A percentile compares a stretch with the other conserved stretches of the same genome.
phyloP scores from a whole-genome alignment of 2,113 vertebrate genomes.

The Vanacampus margaritifer region DNA sequence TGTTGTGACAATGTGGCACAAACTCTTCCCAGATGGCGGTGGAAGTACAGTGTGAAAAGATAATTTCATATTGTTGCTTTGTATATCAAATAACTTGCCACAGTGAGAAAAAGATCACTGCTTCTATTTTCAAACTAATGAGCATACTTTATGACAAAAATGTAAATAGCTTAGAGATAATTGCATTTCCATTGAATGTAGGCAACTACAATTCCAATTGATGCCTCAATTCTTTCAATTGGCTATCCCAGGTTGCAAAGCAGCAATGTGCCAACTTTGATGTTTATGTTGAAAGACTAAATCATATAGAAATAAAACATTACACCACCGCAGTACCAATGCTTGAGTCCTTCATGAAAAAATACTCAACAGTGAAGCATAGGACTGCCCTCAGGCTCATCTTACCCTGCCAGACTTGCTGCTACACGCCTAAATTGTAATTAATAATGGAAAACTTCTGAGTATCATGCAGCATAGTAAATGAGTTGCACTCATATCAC shows the following conservation, averaged over 20 bases:
- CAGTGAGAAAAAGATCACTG: constrained; percentile 33
- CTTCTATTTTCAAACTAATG: constrained; percentile 67
- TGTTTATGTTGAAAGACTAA: constrained; percentile 52
- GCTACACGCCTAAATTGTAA: constrained; percentile 31
- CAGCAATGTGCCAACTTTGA: constrained; percentile 28
- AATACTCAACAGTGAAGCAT: constrained; percentile 13
- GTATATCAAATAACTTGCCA: constrained; percentile 62
- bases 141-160: constrained; percentile 62
- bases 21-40: constrained; percentile 57
- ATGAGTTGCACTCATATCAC: constrained; percentile 22
- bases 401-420: constrained; percentile 18
- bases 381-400: constrained; percentile 16
- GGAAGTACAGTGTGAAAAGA: constrained; percentile 62
- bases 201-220: constrained; percentile 62
- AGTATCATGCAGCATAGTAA: constrained; percentile 25
- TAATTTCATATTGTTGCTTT: constrained; percentile 54
- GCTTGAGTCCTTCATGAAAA: constrained; percentile 15
- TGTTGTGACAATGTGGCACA: constrained; percentile 61
- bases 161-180: constrained; percentile 69
- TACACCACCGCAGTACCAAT: neutral
- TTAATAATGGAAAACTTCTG: constrained; percentile 44
- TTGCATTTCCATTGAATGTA: constrained; percentile 63
- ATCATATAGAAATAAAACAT: constrained; percentile 30
- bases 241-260: constrained; percentile 33
- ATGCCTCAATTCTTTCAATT: constrained; percentile 57